These are phyloP conservation scores for Allobates femoralis DNA, from an alignment of 2,797 vertebrate genomes.

Conservation along the genomic window DNA sequence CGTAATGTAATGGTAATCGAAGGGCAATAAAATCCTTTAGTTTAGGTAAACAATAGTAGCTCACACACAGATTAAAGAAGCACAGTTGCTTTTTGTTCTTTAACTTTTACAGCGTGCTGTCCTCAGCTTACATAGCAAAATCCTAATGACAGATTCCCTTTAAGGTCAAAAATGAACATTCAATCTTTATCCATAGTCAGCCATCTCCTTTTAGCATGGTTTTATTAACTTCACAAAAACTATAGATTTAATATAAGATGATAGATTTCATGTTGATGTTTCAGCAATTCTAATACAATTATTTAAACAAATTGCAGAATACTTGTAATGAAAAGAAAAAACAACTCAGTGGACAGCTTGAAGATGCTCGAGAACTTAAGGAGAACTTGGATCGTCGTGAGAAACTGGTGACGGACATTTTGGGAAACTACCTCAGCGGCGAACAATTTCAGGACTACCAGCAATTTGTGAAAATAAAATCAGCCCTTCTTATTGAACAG, in stretches of 20 bases:
- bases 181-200: too few relatives aligned
- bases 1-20: too few relatives aligned
- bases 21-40: too few relatives aligned
- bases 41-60: too few relatives aligned
- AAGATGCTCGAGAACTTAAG: conserved; percentile 93
- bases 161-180: too few relatives aligned
- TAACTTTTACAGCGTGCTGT: too few relatives aligned
- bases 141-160: too few relatives aligned
- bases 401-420: conserved; percentile 84
- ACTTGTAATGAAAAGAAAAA: conserved; percentile 86
- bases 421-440: conserved; percentile 81
- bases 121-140: too few relatives aligned
- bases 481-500: conserved; percentile 88
- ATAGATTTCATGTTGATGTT: not conserved
- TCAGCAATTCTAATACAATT: not conserved
- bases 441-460: conserved; percentile 87
- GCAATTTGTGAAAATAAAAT: conserved; percentile 87
- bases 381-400: conserved; percentile 94
- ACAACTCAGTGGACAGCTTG: conserved; percentile 87
- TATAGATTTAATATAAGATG: not conserved
- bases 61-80: too few relatives aligned
- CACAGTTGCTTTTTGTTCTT: too few relatives aligned
- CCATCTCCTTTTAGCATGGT: too few relatives aligned
- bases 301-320: conserved; percentile 73
- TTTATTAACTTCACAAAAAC: not conserved